These are phyloP conservation scores for Dicerorhinus sumatrensis DNA, from an alignment of 2,113 vertebrate genomes.

Conservation along the genomic window DNA sequence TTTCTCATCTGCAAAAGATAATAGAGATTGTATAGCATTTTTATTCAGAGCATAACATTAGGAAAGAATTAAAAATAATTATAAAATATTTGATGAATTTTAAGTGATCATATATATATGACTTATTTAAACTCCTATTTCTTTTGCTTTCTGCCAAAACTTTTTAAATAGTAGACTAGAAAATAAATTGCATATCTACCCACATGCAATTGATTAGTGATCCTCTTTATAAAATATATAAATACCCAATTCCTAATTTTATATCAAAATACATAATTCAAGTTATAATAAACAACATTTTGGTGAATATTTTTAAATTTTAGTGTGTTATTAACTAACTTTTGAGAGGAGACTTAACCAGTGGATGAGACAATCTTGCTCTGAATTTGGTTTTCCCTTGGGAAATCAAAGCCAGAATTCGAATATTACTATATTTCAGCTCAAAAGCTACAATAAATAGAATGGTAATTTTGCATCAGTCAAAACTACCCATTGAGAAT, in stretches of 20 bases:
- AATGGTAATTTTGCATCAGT: background rate
- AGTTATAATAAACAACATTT: background rate
- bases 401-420: background rate
- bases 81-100: background rate
- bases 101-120: background rate
- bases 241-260: background rate
- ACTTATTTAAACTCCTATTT: background rate
- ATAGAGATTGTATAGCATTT: conserved; percentile 24
- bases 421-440: background rate
- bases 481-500: background rate
- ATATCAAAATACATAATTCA: background rate
- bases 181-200: background rate
- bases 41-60: background rate
- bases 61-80: background rate
- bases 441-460: background rate
- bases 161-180: background rate
- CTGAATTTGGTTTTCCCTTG: background rate
- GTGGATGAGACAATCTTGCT: background rate
- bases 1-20: conserved; percentile 33
- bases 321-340: background rate
- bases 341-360: background rate
- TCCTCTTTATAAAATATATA: background rate
- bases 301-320: background rate
- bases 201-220: background rate
- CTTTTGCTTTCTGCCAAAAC: background rate